Conservation (phyloP, 1,140 invertebrate species). For the Leptopilina clavipes region DNA sequence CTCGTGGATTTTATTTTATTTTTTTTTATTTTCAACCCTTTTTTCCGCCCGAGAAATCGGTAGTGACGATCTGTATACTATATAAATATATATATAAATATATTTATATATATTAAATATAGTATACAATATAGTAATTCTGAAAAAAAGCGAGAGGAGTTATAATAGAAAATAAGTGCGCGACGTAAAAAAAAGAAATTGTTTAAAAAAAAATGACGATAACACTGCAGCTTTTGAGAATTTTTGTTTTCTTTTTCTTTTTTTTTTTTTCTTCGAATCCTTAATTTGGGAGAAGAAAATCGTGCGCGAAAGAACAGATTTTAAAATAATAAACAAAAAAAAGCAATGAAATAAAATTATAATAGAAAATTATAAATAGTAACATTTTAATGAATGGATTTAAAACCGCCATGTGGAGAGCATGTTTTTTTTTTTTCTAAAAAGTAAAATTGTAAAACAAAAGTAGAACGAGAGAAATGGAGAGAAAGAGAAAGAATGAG, state of each 20-base stretch:
- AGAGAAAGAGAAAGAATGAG: slow-evolving; percentile 35
- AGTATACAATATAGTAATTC: slow-evolving; percentile 59
- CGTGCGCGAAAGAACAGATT: slow-evolving; percentile 50
- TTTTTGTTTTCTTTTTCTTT: slow-evolving; percentile 31
- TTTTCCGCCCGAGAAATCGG: slow-evolving; percentile 38
- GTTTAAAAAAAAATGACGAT: slow-evolving; percentile 22
- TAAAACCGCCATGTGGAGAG: slow-evolving; percentile 57
- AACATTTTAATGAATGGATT: slow-evolving; percentile 59
- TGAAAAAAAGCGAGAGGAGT: slow-evolving; percentile 49
- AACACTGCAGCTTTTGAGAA: no score
- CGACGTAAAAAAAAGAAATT: slow-evolving; percentile 24
- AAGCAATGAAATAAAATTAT: not conserved
- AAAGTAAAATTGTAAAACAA: slow-evolving; percentile 34
- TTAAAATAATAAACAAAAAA: slow-evolving; percentile 15
- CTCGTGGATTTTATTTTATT: slow-evolving; percentile 36
- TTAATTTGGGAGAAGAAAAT: slow-evolving; percentile 44
- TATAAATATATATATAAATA: slow-evolving; percentile 45
- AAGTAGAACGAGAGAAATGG: slow-evolving; percentile 27
- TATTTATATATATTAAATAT: slow-evolving; percentile 55
- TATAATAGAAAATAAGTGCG: slow-evolving; percentile 35
- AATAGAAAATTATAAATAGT: slow-evolving; percentile 58
- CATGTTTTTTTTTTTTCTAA: slow-evolving; percentile 37
- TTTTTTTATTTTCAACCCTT: not conserved
- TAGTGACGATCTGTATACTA: slow-evolving; percentile 47
- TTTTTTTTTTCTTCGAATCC: slow-evolving; percentile 64